Conservation (phyloP, 2,797 vertebrate species). For the Phalanger gymnotis region DNA sequence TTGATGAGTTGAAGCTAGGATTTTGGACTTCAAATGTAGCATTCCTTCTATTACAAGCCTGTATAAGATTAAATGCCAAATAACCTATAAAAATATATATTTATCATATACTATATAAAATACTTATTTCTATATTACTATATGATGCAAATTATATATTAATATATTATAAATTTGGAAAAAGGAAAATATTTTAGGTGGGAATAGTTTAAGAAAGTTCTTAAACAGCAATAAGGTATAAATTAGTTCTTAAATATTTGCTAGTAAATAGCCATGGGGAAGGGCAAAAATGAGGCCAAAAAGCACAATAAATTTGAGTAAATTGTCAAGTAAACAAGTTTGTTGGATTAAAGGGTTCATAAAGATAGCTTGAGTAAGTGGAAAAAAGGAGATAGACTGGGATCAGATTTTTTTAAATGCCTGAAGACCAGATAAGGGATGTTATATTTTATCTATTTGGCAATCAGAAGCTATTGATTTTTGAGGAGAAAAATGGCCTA, state of each 20-base stretch:
- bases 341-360: background rate
- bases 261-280: background rate
- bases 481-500: background rate
- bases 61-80: background rate
- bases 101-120: background rate
- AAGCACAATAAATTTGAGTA: background rate
- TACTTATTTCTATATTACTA: background rate
- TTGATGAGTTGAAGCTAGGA: background rate
- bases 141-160: background rate
- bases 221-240: background rate
- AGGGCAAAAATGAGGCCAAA: background rate
- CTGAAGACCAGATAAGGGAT: background rate
- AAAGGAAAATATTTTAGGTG: background rate
- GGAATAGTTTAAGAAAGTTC: background rate
- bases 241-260: background rate
- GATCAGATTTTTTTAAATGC: background rate
- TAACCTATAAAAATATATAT: background rate
- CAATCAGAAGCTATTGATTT: background rate
- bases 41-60: background rate
- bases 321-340: background rate
- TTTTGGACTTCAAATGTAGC: background rate
- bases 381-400: background rate
- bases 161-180: background rate
- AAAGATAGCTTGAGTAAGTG: background rate
- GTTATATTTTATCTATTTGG: background rate